Percentiles rank a stretch among this genome's conserved stretches.
These are phyloP conservation scores for Sinocyclocheilus anshuiensis DNA, from an alignment of 2,113 vertebrate genomes.

Conservation along the genomic window DNA sequence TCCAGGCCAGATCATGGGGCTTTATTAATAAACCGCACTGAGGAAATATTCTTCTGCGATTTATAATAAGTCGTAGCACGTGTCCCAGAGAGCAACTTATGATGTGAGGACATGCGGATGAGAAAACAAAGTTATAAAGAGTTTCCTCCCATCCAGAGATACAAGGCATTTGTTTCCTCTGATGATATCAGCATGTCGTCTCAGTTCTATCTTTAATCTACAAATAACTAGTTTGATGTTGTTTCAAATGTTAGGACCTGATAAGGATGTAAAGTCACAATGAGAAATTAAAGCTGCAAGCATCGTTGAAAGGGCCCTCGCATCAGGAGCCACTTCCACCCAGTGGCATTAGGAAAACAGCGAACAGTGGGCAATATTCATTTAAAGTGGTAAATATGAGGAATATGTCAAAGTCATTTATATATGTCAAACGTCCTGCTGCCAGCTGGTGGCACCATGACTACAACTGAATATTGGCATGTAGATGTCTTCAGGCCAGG, in stretches of 20 bases:
- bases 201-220: not conserved
- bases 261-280: not conserved
- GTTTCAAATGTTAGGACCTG: not conserved
- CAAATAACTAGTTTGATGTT: not conserved
- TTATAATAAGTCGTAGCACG: not conserved
- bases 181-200: not conserved
- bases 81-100: not conserved
- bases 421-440: too few relatives aligned
- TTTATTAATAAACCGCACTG: constrained; percentile 1
- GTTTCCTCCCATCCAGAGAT: not conserved
- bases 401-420: too few relatives aligned
- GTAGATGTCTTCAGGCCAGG: too few relatives aligned
- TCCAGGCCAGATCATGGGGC: not conserved
- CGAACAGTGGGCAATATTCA: too few relatives aligned
- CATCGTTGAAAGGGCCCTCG: too few relatives aligned
- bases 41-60: constrained; percentile 8
- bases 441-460: too few relatives aligned
- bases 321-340: too few relatives aligned
- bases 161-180: not conserved
- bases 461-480: too few relatives aligned
- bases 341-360: too few relatives aligned
- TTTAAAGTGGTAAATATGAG: too few relatives aligned
- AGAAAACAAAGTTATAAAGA: not conserved
- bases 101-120: not conserved
- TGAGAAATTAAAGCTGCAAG: not conserved